These are phyloP conservation scores for Apodemus speciosus DNA, from an alignment of 2,113 vertebrate species.

Conservation along the genomic window DNA sequence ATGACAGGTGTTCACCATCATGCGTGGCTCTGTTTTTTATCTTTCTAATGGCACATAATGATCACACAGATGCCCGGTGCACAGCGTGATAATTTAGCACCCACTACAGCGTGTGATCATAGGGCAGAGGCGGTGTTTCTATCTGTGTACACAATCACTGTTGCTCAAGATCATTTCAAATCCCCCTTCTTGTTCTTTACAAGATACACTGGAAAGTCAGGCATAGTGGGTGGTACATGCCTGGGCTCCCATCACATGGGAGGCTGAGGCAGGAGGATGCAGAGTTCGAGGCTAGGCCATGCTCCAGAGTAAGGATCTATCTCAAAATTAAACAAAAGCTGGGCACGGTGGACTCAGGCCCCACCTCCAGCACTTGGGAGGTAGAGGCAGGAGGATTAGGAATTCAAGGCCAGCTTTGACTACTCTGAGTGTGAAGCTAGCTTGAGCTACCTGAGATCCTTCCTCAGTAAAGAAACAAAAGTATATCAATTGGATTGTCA, in stretches of 20 bases:
- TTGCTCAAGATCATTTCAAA: neutral
- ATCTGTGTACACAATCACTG: neutral
- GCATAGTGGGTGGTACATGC: neutral
- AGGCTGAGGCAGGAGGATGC: neutral
- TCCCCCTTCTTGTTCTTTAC: neutral
- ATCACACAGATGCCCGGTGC: neutral
- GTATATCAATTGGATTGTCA: neutral
- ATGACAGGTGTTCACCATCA: neutral
- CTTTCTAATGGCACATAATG: neutral
- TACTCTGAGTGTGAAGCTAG: neutral
- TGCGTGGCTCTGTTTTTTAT: neutral
- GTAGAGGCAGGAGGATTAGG: neutral
- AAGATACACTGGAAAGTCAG: neutral
- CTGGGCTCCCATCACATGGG: neutral
- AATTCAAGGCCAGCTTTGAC: neutral
- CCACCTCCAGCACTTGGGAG: too few species aligned
- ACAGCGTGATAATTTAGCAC: neutral
- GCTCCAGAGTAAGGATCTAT: too few species aligned
- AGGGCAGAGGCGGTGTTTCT: neutral
- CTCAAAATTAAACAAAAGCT: neutral
- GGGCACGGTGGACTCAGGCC: too few species aligned
- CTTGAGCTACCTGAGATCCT: neutral
- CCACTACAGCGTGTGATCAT: neutral
- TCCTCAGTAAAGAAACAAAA: neutral
- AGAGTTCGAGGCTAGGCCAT: neutral